Conservation (phyloP, 2,797 vertebrate genomes). For the Lindbergichthys nudifrons region DNA sequence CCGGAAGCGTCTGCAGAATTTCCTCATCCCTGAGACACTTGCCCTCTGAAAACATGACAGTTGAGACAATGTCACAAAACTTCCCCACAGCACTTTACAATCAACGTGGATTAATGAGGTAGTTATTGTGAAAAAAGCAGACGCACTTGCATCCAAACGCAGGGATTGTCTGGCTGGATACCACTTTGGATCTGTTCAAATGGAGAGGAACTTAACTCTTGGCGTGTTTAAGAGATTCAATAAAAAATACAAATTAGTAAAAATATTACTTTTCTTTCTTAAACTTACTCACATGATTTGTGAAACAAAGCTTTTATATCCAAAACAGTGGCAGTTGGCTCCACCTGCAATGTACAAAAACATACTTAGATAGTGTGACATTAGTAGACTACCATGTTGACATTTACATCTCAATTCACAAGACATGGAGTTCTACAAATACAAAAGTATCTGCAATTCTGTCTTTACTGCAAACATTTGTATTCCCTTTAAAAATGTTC, state of each 20-base stretch:
- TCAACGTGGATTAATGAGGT: slow-evolving; percentile 2
- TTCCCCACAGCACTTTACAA: neutral
- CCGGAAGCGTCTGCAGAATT: slow-evolving; percentile 92
- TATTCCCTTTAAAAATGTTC: slow-evolving; percentile 16
- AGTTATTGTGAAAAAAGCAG: slow-evolving; percentile 11
- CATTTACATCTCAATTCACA: neutral
- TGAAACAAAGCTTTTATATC: slow-evolving; percentile 96
- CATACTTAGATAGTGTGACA: neutral
- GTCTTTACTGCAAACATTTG: neutral
- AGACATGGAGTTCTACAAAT: neutral
- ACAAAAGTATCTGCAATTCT: neutral
- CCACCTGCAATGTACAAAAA: slow-evolving; percentile 84
- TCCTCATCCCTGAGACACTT: slow-evolving; percentile 94
- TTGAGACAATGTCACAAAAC: slow-evolving; percentile 5
- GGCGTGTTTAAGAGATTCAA: neutral
- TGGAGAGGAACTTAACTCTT: slow-evolving; percentile 33
- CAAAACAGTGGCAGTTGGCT: slow-evolving; percentile 91
- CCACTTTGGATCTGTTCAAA: slow-evolving; percentile 91
- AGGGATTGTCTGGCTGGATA: slow-evolving; percentile 95
- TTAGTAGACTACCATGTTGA: neutral
- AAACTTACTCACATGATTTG: slow-evolving; percentile 88
- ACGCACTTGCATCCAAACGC: slow-evolving; percentile 93
- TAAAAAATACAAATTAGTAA: neutral
- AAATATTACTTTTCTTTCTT: neutral
- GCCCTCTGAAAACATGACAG: slow-evolving; percentile 84